Evolutionary conservation across 2,113 vertebrate genomes (phyloP).

Genomic region (Heliornis fulica): DNA sequence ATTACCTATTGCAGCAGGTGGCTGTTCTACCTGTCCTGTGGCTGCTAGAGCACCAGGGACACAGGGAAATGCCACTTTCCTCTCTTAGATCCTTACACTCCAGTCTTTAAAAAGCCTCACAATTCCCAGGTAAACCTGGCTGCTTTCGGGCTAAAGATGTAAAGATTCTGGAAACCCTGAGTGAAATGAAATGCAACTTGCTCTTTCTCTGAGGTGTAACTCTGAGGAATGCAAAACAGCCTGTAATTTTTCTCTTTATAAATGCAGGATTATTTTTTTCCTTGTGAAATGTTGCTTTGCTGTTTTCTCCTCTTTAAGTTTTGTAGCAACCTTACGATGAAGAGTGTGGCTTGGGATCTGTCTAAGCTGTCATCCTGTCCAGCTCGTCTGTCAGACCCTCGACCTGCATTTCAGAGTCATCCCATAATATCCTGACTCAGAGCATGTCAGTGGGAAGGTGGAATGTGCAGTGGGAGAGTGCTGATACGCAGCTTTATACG

Average conservation of each 20-base stretch:
- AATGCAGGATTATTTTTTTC: neutral
- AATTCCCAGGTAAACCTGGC: neutral
- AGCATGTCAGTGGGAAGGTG: neutral
- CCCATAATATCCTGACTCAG: neutral
- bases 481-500: neutral
- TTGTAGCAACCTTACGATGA: neutral
- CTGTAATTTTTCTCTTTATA: neutral
- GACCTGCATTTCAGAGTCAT: neutral
- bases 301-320: neutral
- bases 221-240: neutral
- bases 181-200: neutral
- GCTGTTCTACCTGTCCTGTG: neutral
- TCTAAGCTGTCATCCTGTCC: neutral
- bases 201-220: neutral
- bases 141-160: no score
- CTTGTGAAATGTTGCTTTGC: neutral
- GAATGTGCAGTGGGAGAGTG: neutral
- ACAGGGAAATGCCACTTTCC: neutral
- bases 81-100: neutral
- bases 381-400: neutral
- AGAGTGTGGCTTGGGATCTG: neutral
- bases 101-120: neutral
- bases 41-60: neutral
- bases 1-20: neutral
- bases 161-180: neutral